Evolutionary conservation across 2,888 invertebrate species (phyloP).

Genomic region (Drosophila cognata): DNA sequence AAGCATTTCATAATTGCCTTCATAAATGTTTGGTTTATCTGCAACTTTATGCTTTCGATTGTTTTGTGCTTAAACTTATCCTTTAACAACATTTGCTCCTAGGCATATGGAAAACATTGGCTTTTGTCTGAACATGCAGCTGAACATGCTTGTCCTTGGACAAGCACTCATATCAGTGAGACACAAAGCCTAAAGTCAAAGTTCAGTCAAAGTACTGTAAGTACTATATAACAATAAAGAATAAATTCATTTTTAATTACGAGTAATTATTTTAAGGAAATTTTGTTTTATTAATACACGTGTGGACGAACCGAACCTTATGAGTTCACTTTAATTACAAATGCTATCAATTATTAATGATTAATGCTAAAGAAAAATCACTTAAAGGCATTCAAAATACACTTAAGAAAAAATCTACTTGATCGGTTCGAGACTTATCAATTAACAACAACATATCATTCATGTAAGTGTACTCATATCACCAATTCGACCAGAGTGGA

Average conservation of each 20-base stretch:
- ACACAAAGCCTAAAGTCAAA: conserved; percentile 12
- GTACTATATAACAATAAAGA: neutral
- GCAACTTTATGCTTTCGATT: neutral
- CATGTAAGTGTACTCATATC: neutral
- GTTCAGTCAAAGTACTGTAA: neutral
- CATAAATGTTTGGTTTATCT: neutral
- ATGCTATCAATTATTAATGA: neutral
- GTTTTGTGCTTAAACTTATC: conserved; percentile 5
- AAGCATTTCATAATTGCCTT: neutral
- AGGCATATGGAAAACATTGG: conserved; percentile 1
- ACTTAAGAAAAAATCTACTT: conserved; percentile 2
- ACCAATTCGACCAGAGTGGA: conserved; percentile 18
- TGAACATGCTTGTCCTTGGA: conserved; percentile 18
- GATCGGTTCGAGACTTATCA: neutral
- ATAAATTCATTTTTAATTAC: neutral
- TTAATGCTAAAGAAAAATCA: neutral
- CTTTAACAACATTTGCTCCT: conserved; percentile 6
- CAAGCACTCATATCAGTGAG: neutral
- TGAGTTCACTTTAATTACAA: neutral
- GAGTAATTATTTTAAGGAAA: neutral
- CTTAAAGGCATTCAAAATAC: neutral
- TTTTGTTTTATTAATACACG: neutral
- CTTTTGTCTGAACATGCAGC: conserved; percentile 11
- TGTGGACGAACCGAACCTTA: neutral
- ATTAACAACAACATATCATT: neutral